Evolutionary conservation across 1,140 invertebrate genomes (phyloP), one percentile per base, ranked within the genome.

Genomic region (Teleogryllus occipitalis): DNA sequence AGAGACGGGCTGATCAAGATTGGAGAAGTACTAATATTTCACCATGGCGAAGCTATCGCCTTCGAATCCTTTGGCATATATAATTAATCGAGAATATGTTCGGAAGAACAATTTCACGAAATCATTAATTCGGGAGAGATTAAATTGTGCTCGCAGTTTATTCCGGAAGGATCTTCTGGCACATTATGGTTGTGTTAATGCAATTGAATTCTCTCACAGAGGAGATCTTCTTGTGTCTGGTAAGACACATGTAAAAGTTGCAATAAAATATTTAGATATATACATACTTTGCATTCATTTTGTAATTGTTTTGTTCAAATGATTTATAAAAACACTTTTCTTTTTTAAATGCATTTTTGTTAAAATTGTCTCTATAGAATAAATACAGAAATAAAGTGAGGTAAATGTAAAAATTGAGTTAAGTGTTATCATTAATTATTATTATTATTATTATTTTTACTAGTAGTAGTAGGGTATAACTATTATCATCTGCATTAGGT

Each of bases 181-280:
- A 48, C 97, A 98, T 88, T 98, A 92, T 89, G 97, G 97, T 82
- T 98, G 97, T 90, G 95, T 98, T 46, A 98, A 98, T 90, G 96
- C 96, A 46, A 94, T 98, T 82, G 97, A 98, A 87, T 98, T 98
- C 89, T 97, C 95, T 7, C 90, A 91, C 78, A 91, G 95, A 86
- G 96, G 96, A 81, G 91, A 95, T 84, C 90, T 92, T 80, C 89
- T 98, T 76, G 91, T 94, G 81, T 98, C 96, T 83, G 96, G 96
- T 97, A 89, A 87, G 82, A 77, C 47, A 81, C 27, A 81, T 82
- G 75, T 1, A 10, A 65, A 65, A 39, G 27, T 39, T 39, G 27
- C 1, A 39, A 39, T 39, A 39, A 39, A 39, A 39, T 39, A 39
- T 39, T 39, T 39, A 39, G 1, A 39, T 2, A 39, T 39, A n/a